Conservation (phyloP, 1,140 invertebrate genomes). For the Apocrypta bakeri region DNA sequence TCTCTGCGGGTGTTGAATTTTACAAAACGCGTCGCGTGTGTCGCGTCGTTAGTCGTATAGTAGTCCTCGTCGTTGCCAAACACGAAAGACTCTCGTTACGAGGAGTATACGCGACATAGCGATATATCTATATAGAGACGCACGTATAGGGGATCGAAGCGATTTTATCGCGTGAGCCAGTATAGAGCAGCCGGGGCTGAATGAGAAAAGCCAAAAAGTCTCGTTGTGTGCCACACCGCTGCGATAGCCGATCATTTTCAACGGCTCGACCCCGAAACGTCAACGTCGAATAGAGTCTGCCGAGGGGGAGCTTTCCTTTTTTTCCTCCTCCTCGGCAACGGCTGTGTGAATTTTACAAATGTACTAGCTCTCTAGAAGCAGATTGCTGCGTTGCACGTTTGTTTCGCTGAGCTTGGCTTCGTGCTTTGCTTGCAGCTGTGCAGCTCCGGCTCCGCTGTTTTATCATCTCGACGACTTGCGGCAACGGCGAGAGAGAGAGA, state of each 20-base stretch:
- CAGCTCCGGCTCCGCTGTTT: not conserved
- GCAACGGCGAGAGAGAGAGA: not conserved
- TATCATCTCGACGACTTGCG: slow-evolving; percentile 4
- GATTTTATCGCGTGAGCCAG: slow-evolving; percentile 33
- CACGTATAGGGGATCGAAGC: not conserved
- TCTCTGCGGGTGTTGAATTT: slow-evolving; percentile 48
- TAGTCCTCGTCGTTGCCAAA: not conserved
- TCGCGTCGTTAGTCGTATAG: slow-evolving; percentile 53
- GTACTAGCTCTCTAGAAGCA: not conserved
- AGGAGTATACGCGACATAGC: not conserved
- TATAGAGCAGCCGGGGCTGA: not conserved
- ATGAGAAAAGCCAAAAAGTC: slow-evolving; percentile 29
- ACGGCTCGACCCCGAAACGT: slow-evolving; percentile 30
- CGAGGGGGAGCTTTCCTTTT: not conserved
- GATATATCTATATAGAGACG: no score
- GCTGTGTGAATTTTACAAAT: slow-evolving; percentile 42
- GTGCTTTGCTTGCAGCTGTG: not conserved
- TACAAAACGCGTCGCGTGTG: slow-evolving; percentile 55
- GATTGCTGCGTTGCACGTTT: not conserved
- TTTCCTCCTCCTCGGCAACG: not conserved
- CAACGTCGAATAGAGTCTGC: slow-evolving; percentile 23
- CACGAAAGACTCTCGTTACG: slow-evolving; percentile 60
- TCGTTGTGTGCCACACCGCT: not conserved
- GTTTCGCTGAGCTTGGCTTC: not conserved
- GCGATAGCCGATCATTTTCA: slow-evolving; percentile 19